A percentile compares a stretch with the other conserved stretches of the same genome.
Conservation (phyloP, 2,113 vertebrate genomes). For the Mormyrus iriodes region DNA sequence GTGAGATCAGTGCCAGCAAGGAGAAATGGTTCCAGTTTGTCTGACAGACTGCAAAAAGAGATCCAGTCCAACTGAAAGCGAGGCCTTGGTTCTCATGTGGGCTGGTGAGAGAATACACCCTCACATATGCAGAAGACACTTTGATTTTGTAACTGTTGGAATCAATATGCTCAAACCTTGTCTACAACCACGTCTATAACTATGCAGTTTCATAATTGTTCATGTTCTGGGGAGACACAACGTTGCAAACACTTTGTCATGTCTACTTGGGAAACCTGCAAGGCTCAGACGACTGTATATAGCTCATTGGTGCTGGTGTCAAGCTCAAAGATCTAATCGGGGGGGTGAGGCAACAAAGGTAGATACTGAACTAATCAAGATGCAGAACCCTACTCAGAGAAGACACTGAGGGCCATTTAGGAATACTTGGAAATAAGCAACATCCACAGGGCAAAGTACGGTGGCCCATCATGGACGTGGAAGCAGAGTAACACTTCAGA, state of each 20-base stretch:
- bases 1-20: conserved; percentile 10
- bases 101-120: background rate
- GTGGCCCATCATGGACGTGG: background rate
- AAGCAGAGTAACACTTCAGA: background rate
- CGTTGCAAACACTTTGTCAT: background rate
- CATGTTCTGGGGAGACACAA: background rate
- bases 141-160: background rate
- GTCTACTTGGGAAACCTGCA: background rate
- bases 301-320: background rate
- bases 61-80: background rate
- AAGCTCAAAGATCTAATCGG: background rate
- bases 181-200: background rate
- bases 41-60: background rate
- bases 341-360: background rate
- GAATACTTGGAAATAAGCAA: background rate
- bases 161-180: background rate
- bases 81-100: background rate
- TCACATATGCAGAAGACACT: background rate
- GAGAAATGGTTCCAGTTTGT: conserved; percentile 14
- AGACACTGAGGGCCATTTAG: background rate
- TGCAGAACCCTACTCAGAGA: background rate
- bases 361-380: background rate
- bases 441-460: background rate
- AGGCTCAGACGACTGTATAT: background rate
- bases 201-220: background rate